Percentiles rank a stretch among this genome's conserved stretches.
Evolutionary conservation across 2,888 invertebrate genomes (phyloP).

Genomic region (Metacarcinus magister): DNA sequence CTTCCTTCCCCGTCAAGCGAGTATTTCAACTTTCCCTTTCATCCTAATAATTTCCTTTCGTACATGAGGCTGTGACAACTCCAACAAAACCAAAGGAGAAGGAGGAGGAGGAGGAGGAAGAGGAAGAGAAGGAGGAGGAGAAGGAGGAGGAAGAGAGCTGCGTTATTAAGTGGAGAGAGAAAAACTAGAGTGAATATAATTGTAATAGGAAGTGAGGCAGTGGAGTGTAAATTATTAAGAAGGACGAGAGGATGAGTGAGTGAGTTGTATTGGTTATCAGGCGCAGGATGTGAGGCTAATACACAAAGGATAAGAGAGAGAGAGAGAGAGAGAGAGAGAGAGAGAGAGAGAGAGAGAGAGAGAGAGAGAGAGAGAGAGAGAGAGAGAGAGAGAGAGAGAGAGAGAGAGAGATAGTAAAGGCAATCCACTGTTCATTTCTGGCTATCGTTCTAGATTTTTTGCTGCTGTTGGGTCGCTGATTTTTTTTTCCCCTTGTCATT

Average conservation of each 20-base stretch:
- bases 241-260: not conserved
- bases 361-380: not conserved
- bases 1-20: not conserved
- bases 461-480: too few species aligned
- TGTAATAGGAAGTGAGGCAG: too few species aligned
- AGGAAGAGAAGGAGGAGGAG: not conserved
- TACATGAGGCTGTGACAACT: too few species aligned
- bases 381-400: not conserved
- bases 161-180: too few species aligned
- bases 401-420: not conserved
- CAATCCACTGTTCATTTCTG: not conserved
- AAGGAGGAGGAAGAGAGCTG: too few species aligned
- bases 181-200: too few species aligned
- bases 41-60: too few species aligned
- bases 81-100: too few species aligned
- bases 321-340: not conserved
- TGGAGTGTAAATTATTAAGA: too few species aligned
- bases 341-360: not conserved
- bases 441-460: too few species aligned
- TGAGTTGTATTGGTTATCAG: not conserved
- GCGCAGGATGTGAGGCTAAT: not conserved
- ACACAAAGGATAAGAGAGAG: not conserved
- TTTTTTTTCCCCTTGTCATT: too few species aligned
- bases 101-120: not conserved
- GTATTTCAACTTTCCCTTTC: too few species aligned